A percentile compares a stretch with the other conserved stretches of the same genome.
Conservation (phyloP, 2,888 invertebrate genomes). For the Clitarchus hookeri region DNA sequence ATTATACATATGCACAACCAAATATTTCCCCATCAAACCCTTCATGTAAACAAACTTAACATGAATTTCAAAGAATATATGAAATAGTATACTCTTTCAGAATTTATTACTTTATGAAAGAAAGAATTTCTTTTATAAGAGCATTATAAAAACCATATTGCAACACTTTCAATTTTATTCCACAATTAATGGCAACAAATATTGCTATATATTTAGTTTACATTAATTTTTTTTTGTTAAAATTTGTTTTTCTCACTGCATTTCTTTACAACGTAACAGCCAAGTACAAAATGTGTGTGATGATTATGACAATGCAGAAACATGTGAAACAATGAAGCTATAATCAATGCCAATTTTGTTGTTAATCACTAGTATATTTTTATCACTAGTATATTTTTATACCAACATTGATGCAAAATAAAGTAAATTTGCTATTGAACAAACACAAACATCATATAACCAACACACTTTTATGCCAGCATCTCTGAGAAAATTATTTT, state of each 20-base stretch:
- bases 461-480: background rate
- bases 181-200: background rate
- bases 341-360: constrained; percentile 10
- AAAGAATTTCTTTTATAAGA: too few relatives aligned
- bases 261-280: background rate
- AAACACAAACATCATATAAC: background rate
- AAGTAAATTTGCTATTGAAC: background rate
- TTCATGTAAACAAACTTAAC: background rate
- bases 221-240: background rate
- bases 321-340: background rate
- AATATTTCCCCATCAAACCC: background rate
- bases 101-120: too few relatives aligned
- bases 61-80: background rate
- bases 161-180: background rate
- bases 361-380: background rate
- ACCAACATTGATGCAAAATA: background rate
- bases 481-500: background rate
- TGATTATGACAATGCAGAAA: background rate
- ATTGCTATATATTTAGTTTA: background rate
- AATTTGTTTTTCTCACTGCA: background rate
- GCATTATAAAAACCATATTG: background rate
- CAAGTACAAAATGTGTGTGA: background rate
- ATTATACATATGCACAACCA: background rate
- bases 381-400: background rate
- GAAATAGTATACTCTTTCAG: too few relatives aligned